Base-by-base conservation (phyloP, 2,113 vertebrate genomes). In the Onychostruthus taczanowskii region DNA sequence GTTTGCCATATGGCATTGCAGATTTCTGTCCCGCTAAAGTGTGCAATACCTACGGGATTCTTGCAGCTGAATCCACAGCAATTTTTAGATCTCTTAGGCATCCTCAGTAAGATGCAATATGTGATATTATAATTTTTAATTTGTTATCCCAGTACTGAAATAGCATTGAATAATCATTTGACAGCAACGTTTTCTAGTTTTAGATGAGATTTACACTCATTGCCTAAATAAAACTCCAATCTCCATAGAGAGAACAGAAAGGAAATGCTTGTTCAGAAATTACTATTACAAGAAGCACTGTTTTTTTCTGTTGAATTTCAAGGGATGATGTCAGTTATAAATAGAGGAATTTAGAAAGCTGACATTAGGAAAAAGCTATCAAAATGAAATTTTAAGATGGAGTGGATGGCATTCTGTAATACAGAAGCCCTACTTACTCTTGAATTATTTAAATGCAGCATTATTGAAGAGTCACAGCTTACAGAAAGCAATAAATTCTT, bases 231-330 rank as follows among this genome's bases (percentile, higher is more conserved):
- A 83, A 90, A 82, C 13, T 73, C 26, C 23, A 49, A 18, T 70
- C 21, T 44, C 26, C 17, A 35, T 24, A 53, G 17, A 49, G 7
- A 46, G 84, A 95, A 91, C 4, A 74, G 50, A 93, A 93, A 79
- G 13, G 35, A 94, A 95, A 69, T 87, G 16, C 35, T 90, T 62
- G 39, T 82, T 94, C 63, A 87, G 62, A 90, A 96, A 86, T 70
- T 6, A 55, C 52, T 62, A 39, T 59, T 74, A 74, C 23, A 64
- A 74, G 62, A 80, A 79, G n/a, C 23, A 15, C 2, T 66, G 26
- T 3, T 43, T n/a, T 61, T 75, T 86, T 62, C 78, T 84, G 13
- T 73, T 91, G 47, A 53, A 86, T 73, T 85, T 33, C 31, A 90
- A 68, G n/a, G 44, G 11, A 7, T 73, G 26, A 85, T 88, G 92